These are phyloP conservation scores for Serrognathus titanus DNA, from an alignment of 2,888 invertebrate genomes.

Conservation along the genomic window DNA sequence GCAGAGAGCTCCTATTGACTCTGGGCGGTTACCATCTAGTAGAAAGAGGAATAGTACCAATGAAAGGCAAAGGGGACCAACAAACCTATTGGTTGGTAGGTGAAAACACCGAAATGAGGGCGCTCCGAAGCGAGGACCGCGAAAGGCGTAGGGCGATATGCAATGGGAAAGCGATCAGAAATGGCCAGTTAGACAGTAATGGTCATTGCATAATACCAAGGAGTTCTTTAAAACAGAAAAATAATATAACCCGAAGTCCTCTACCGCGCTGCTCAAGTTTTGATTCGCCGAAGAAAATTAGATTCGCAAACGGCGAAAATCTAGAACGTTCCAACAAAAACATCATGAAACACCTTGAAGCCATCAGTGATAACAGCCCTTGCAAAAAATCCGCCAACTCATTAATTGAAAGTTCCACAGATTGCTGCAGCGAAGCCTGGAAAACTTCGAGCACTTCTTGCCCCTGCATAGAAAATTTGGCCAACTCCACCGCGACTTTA, in stretches of 20 bases:
- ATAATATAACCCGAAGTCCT: constrained; percentile 54
- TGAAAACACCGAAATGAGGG: constrained; percentile 63
- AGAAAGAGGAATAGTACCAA: constrained; percentile 72
- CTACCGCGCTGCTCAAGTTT: constrained; percentile 71
- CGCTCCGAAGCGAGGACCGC: constrained; percentile 54
- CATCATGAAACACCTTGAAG: constrained; percentile 50
- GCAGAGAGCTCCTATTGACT: constrained; percentile 64
- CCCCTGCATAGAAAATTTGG: constrained; percentile 65
- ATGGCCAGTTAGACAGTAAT: constrained; percentile 30
- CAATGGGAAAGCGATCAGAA: constrained; percentile 36
- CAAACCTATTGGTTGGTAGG: constrained; percentile 80
- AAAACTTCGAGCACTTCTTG: constrained; percentile 63
- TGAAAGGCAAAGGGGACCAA: constrained; percentile 84
- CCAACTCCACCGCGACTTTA: constrained; percentile 42
- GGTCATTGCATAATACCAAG: constrained; percentile 50
- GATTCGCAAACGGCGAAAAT: constrained; percentile 71
- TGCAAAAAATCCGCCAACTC: constrained; percentile 52
- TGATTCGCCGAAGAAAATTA: constrained; percentile 78
- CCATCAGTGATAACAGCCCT: constrained; percentile 58
- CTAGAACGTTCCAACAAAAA: constrained; percentile 55
- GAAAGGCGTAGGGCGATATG: constrained; percentile 50
- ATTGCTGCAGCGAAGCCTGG: constrained; percentile 46
- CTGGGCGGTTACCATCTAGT: constrained; percentile 73
- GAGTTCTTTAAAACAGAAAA: constrained; percentile 69
- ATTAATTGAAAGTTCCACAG: constrained; percentile 51